Conservation (phyloP, 1,140 invertebrate species). For the Gryllus bimaculatus region DNA sequence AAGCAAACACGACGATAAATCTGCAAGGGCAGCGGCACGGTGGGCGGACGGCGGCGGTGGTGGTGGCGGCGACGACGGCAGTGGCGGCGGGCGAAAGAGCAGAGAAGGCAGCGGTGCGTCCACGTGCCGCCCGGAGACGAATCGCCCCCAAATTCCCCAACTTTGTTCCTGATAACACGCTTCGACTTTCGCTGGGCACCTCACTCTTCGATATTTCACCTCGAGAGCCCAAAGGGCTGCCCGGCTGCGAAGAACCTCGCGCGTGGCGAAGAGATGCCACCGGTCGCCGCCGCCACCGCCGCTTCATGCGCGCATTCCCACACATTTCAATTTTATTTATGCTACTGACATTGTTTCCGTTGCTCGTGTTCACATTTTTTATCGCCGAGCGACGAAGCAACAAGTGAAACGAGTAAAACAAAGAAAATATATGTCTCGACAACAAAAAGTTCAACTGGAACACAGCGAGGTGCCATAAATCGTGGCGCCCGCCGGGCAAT, state of each 20-base stretch:
- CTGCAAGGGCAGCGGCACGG: not conserved
- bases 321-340: conserved; percentile 1
- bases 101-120: not conserved
- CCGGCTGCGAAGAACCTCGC: too few species aligned
- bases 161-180: not conserved
- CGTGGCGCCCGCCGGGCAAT: not conserved
- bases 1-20: conserved; percentile 4
- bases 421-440: not conserved
- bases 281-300: not conserved
- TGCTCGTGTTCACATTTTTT: not conserved
- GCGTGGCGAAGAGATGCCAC: too few species aligned
- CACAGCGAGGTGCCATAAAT: not conserved
- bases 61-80: not conserved
- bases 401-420: not conserved
- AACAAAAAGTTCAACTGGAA: not conserved
- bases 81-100: not conserved
- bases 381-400: not conserved
- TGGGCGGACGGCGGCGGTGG: too few species aligned
- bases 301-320: not conserved
- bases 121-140: not conserved
- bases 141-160: not conserved
- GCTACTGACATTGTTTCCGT: not conserved
- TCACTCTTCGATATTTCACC: not conserved
- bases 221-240: not conserved
- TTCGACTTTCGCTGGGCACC: not conserved